Percentiles rank a stretch among this genome's conserved stretches.
These are phyloP conservation scores for Harlomillsia oculata DNA, from an alignment of 1,140 invertebrate species.

Conservation along the genomic window DNA sequence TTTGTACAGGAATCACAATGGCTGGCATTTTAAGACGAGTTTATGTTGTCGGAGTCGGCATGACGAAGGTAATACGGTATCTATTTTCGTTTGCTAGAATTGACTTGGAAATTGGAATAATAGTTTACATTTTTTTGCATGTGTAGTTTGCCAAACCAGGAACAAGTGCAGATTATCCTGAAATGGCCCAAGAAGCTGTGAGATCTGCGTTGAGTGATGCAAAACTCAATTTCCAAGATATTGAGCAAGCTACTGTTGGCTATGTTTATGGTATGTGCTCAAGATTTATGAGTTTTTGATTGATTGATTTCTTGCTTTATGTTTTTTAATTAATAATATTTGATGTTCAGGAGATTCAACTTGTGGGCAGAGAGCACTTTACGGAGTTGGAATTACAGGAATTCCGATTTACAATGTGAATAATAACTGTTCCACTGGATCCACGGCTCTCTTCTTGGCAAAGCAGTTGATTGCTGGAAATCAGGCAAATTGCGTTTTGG, in stretches of 20 bases:
- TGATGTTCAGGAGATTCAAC: conserved; percentile 70
- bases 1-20: conserved; percentile 12
- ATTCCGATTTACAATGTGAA: conserved; percentile 98
- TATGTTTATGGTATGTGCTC: conserved; percentile 76
- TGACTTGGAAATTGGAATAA: background rate
- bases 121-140: conserved; percentile 6
- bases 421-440: conserved; percentile 96
- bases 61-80: conserved; percentile 68
- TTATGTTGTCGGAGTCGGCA: conserved; percentile 90
- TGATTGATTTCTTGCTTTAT: background rate
- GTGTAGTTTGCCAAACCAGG: conserved; percentile 80
- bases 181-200: conserved; percentile 88
- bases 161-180: conserved; percentile 76
- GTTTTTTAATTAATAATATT: conserved; percentile 4
- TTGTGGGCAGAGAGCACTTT: conserved; percentile 86
- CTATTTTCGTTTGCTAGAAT: conserved; percentile 39
- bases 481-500: conserved; percentile 70
- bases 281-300: conserved; percentile 4
- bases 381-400: conserved; percentile 89
- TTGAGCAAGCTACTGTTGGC: conserved; percentile 83
- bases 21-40: conserved; percentile 47
- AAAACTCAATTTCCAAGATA: conserved; percentile 61
- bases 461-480: conserved; percentile 77
- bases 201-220: conserved; percentile 80
- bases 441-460: conserved; percentile 77